Conservation (phyloP, 2,113 vertebrate genomes). For the Platysteira castanea region DNA sequence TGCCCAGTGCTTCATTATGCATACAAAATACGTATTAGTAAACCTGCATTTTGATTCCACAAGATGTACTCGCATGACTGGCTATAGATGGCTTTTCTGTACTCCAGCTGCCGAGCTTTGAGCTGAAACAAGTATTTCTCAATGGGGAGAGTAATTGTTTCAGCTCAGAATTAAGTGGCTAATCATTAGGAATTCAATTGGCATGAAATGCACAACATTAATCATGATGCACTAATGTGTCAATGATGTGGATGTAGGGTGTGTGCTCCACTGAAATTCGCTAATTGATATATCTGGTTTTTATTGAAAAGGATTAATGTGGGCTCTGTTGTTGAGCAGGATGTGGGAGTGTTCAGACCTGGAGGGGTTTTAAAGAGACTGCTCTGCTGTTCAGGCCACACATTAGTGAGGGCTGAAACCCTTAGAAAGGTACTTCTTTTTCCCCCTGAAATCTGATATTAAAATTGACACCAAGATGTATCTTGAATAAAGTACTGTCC, state of each 20-base stretch:
- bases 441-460: background rate
- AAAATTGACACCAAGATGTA: background rate
- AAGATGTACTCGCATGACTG: background rate
- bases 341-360: background rate
- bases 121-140: slow-evolving; percentile 12
- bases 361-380: background rate
- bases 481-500: background rate
- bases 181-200: slow-evolving; percentile 39
- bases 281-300: background rate
- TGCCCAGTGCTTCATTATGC: background rate
- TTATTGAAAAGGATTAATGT: background rate
- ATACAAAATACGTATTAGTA: background rate
- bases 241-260: background rate
- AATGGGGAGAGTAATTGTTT: slow-evolving; percentile 7
- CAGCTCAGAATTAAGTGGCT: slow-evolving; percentile 22
- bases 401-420: background rate
- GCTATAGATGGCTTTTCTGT: background rate
- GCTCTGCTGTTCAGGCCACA: background rate
- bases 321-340: background rate
- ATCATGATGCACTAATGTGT: background rate
- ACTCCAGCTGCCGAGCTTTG: background rate
- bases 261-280: background rate
- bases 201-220: background rate
- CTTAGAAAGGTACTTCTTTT: background rate
- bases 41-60: background rate